Evolutionary conservation across 2,113 vertebrate genomes (phyloP).

Genomic region (Forbesichthys papilliferus): DNA sequence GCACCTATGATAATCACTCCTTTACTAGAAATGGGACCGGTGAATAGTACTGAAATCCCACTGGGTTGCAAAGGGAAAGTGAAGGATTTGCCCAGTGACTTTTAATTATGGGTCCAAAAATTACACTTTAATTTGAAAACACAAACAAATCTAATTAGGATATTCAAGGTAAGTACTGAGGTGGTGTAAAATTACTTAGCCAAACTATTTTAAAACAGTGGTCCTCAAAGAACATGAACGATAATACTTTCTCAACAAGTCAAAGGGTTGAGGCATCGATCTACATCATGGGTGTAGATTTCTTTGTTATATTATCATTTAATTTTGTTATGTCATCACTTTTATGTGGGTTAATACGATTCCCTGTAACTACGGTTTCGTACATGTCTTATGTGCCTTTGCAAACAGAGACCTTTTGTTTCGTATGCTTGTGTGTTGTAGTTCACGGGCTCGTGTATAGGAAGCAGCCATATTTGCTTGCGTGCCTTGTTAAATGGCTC

Average conservation of each 20-base stretch:
- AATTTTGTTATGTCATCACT: too few relatives aligned
- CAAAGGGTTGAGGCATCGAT: too few relatives aligned
- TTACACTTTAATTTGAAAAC: constrained; percentile 17
- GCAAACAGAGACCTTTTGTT: not conserved
- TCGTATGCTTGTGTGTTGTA: not conserved
- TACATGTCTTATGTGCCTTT: not conserved
- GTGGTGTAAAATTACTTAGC: constrained; percentile 2
- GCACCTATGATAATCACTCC: constrained; percentile 45
- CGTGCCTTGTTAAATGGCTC: constrained; percentile 52
- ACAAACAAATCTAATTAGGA: constrained; percentile 36
- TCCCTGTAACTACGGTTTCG: not conserved
- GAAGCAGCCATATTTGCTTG: constrained; percentile 34
- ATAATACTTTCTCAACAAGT: too few relatives aligned
- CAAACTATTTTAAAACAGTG: too few relatives aligned
- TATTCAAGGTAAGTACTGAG: constrained; percentile 2
- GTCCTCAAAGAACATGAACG: too few relatives aligned
- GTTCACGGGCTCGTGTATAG: constrained; percentile 18
- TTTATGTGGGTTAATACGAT: too few relatives aligned
- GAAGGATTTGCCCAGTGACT: constrained; percentile 31
- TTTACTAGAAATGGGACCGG: constrained; percentile 36
- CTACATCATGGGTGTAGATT: too few relatives aligned
- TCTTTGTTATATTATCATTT: too few relatives aligned
- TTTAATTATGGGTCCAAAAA: constrained; percentile 31
- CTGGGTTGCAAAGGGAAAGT: constrained; percentile 7
- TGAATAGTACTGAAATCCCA: constrained; percentile 21